A percentile compares a stretch with the other conserved stretches of the same genome.
phyloP scores from a whole-genome alignment of 2,797 vertebrate genomes.

The Hydrophis major region DNA sequence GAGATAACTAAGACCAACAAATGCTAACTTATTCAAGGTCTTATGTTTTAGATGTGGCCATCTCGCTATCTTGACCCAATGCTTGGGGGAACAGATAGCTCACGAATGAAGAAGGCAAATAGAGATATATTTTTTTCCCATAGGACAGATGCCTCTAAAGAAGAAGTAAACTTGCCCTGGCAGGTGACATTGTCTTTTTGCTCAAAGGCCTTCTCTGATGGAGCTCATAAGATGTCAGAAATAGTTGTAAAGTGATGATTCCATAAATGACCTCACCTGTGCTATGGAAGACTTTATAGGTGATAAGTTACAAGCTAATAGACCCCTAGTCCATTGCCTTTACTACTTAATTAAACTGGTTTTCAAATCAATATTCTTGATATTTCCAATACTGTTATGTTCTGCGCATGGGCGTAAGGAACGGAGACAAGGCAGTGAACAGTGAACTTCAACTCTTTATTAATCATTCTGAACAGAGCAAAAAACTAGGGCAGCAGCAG shows the following conservation, averaged over 20 bases:
- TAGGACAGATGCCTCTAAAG: not conserved
- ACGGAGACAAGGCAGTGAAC: too few relatives aligned
- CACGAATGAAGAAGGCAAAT: not conserved
- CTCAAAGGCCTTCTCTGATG: not conserved
- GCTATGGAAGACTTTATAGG: not conserved
- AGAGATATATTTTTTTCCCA: not conserved
- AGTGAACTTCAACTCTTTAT: too few relatives aligned
- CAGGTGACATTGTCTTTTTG: not conserved
- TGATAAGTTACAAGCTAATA: not conserved
- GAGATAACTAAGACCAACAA: not conserved
- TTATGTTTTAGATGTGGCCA: not conserved
- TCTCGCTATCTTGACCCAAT: not conserved
- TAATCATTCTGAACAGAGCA: too few relatives aligned
- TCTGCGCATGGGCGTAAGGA: too few relatives aligned
- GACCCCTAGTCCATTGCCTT: not conserved
- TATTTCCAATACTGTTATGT: not conserved
- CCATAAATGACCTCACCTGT: not conserved
- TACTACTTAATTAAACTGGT: not conserved
- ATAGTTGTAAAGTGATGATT: not conserved
- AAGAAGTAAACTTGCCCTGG: not conserved
- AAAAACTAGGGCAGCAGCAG: too few relatives aligned
- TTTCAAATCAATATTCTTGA: not conserved
- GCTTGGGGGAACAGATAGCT: not conserved
- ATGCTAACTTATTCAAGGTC: not conserved
- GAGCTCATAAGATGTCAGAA: not conserved